phyloP scores from a whole-genome alignment of 2,113 vertebrate species.

The Serilophus lunatus region DNA sequence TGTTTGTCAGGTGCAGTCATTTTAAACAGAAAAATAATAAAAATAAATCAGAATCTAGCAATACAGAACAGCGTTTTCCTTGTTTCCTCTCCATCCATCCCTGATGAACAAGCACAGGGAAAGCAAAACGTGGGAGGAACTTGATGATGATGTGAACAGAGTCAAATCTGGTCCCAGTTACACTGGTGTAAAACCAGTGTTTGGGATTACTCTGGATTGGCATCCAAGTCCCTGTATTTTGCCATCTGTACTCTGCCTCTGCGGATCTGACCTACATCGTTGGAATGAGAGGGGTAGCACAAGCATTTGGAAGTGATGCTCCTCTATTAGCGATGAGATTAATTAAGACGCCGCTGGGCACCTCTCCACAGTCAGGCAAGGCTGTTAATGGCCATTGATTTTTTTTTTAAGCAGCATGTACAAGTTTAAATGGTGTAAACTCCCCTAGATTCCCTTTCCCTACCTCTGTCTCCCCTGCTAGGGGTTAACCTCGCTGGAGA shows the following conservation, averaged over 20 bases:
- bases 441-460: background rate
- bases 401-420: slow-evolving; percentile 1
- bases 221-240: background rate
- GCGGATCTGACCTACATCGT: background rate
- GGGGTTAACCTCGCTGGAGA: slow-evolving; percentile 58
- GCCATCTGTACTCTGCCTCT: background rate
- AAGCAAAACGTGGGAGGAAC: background rate
- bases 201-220: background rate
- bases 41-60: background rate
- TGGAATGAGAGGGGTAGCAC: background rate
- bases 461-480: background rate
- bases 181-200: background rate
- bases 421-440: slow-evolving; percentile 19
- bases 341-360: slow-evolving; percentile 42
- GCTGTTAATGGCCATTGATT: slow-evolving; percentile 26
- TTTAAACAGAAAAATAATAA: background rate
- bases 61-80: background rate
- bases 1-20: background rate
- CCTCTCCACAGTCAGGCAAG: background rate
- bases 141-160: background rate
- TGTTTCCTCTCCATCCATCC: background rate
- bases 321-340: slow-evolving; percentile 26
- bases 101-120: background rate
- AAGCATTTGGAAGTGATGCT: slow-evolving; percentile 15
- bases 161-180: background rate